Evolutionary conservation across 2,888 invertebrate species (phyloP), one percentile per base, ranked within the genome.

Genomic region (Drosophila anceps): DNA sequence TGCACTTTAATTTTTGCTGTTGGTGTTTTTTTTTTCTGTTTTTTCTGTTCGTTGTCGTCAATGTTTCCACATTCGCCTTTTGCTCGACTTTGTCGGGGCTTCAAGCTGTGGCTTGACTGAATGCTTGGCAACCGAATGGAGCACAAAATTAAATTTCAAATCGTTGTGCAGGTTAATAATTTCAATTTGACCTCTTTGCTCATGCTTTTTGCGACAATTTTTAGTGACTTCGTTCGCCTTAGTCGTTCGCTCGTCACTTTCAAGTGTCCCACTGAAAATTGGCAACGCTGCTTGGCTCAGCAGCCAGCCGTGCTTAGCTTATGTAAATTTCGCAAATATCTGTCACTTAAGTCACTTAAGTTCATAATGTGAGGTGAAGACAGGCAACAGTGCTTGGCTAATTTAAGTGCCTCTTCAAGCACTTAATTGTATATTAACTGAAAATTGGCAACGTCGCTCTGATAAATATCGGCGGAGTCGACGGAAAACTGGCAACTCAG

Each of bases 71-170:
- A 70, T 79, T 81, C 70, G 72, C 69, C 53, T 61, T 76, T 63
- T 67, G 65, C 66, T 72, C 64, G 82, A 66, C 81, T 72, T 75
- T 80, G 82, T 12, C 58, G 6, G 44, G 27, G 48, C 54, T 12
- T 18, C 50, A 27, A 39, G 43, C 35, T 15, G 31, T 3, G 24
- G 37, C 27, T 13, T 24, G 59, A 8, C 31, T 53, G 65, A 10
- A 18, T 61, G 53, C 46, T 31, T 31, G 48, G 48, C 55, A 29
- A 53, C 44, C 31, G 29, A 46, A 31, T 48, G 18, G 64, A 62
- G 61, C 39, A 33, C 50, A 54, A 79, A 84, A 85, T 90, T 81
- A 84, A 85, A 89, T 86, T 88, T 87, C 73, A 89, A 90, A 88
- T 87, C 65, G 81, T 60, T 61, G 70, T 51, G 29, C 66, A 72